Percentiles rank a stretch among this genome's conserved stretches.
These are phyloP conservation scores for Xiphorhynchus elegans DNA, from an alignment of 2,113 vertebrate species.

Conservation along the genomic window DNA sequence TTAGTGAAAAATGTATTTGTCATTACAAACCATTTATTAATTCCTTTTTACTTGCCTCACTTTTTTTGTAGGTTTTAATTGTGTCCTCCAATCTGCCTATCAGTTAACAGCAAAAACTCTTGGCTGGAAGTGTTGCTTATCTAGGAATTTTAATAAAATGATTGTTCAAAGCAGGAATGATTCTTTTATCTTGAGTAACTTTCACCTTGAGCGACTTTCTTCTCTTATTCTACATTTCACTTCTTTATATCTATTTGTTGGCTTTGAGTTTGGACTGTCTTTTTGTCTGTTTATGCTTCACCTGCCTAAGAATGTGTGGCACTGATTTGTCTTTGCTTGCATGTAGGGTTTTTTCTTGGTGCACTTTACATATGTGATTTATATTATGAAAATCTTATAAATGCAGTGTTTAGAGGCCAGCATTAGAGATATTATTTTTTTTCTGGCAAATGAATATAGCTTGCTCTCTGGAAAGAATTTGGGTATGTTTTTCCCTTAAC, in stretches of 20 bases:
- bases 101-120: background rate
- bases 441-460: background rate
- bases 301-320: background rate
- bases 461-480: background rate
- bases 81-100: background rate
- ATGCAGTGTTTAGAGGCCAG: background rate
- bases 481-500: background rate
- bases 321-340: background rate
- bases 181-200: constrained; percentile 12
- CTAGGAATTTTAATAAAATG: constrained; percentile 2
- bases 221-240: background rate
- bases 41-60: background rate
- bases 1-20: background rate
- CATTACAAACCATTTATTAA: background rate
- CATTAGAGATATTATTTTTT: background rate
- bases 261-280: background rate
- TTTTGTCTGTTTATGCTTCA: background rate
- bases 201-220: constrained; percentile 6
- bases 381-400: background rate
- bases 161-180: background rate
- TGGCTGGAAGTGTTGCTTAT: background rate
- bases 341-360: background rate
- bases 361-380: background rate
- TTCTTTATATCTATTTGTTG: background rate
- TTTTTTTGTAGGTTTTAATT: background rate